A percentile compares a stretch with the other conserved stretches of the same genome.
Evolutionary conservation across 2,113 vertebrate species (phyloP).

Genomic region (Zapornia atra): DNA sequence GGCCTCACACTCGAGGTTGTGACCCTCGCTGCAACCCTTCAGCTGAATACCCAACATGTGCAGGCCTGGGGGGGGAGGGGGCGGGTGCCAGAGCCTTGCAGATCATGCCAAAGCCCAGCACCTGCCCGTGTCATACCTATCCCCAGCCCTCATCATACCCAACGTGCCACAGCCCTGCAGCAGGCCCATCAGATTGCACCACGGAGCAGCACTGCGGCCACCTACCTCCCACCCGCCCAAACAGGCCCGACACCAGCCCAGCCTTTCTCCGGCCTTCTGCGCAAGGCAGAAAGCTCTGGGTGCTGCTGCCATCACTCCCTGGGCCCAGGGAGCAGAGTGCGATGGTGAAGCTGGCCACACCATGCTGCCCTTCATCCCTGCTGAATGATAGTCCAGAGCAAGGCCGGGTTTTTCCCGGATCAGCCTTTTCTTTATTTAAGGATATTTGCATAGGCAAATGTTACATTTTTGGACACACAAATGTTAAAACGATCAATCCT

Average conservation of each 20-base stretch:
- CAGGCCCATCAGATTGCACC: conserved; percentile 51
- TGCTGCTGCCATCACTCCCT: background rate
- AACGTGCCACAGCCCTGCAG: fast-evolving
- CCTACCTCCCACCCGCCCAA: background rate
- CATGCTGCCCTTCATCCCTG: background rate
- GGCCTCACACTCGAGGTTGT: fast-evolving
- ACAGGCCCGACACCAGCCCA: background rate
- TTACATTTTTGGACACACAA: background rate
- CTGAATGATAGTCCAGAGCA: background rate
- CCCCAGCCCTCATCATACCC: background rate
- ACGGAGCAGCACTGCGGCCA: background rate
- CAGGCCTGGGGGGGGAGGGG: background rate
- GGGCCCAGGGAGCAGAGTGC: fast-evolving
- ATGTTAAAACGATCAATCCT: background rate
- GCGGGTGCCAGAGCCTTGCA: background rate
- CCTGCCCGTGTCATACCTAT: background rate
- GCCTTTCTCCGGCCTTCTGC: background rate
- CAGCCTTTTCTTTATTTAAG: conserved; percentile 55
- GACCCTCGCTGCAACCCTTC: background rate
- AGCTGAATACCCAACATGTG: fast-evolving
- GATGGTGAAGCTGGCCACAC: background rate
- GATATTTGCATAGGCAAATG: background rate
- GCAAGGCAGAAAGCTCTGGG: background rate
- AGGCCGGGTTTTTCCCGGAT: conserved; percentile 20
- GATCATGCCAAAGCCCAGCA: background rate